These are phyloP conservation scores for Amphibalanus amphitrite DNA, from an alignment of 1,140 invertebrate genomes.

Conservation along the genomic window DNA sequence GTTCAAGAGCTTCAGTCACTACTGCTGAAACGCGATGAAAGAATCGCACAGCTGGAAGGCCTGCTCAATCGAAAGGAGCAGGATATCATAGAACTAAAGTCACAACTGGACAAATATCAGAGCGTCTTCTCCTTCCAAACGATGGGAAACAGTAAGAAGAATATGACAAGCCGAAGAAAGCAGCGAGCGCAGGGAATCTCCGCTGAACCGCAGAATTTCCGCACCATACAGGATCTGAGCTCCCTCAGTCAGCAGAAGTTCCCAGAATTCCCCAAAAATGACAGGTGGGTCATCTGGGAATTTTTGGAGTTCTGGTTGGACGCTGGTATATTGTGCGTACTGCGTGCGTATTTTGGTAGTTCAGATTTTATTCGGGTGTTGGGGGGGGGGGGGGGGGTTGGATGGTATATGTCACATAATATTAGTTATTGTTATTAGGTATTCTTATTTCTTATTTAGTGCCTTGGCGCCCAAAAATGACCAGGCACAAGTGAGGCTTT, in stretches of 20 bases:
- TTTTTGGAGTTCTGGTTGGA: too few relatives aligned
- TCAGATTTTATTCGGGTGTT: too few relatives aligned
- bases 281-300: constrained; percentile 56
- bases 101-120: constrained; percentile 83
- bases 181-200: constrained; percentile 81
- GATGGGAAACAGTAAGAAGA: constrained; percentile 15
- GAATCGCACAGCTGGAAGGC: constrained; percentile 51
- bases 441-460: too few relatives aligned
- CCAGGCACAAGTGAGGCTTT: too few relatives aligned
- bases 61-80: constrained; percentile 50
- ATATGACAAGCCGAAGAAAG: constrained; percentile 36
- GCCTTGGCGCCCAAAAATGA: too few relatives aligned
- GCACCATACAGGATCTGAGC: constrained; percentile 52
- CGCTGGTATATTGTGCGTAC: too few relatives aligned
- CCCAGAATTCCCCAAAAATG: constrained; percentile 57
- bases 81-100: constrained; percentile 62
- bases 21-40: constrained; percentile 43
- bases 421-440: too few relatives aligned
- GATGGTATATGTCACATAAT: too few relatives aligned
- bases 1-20: constrained; percentile 28
- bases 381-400: too few relatives aligned
- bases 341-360: too few relatives aligned
- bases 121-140: constrained; percentile 56
- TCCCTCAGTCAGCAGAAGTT: constrained; percentile 44
- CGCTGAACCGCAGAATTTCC: constrained; percentile 66